Percentiles rank a stretch among this genome's conserved stretches.
These are phyloP conservation scores for Phthorimaea operculella DNA, from an alignment of 1,140 invertebrate genomes.

Conservation along the genomic window DNA sequence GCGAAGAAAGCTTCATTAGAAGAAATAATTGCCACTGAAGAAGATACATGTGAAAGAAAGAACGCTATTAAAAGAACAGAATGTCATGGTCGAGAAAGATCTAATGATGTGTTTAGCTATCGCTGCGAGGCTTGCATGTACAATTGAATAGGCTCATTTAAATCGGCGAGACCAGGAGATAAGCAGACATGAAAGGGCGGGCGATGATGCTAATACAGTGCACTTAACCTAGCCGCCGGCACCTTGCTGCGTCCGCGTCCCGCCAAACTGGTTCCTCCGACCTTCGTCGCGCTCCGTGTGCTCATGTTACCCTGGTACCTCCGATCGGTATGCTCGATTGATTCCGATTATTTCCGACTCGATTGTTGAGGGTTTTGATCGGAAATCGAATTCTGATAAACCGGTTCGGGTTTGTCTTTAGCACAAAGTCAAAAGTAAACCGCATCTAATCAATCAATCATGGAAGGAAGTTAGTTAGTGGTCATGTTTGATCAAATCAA, in stretches of 20 bases:
- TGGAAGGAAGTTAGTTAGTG: too few species aligned
- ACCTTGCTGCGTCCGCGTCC: slow-evolving; percentile 48
- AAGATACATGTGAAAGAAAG: too few species aligned
- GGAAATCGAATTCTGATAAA: slow-evolving; percentile 9
- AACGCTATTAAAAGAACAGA: background rate
- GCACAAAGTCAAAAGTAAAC: too few species aligned
- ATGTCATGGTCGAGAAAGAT: background rate
- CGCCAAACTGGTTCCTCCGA: slow-evolving; percentile 60
- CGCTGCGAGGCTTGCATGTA: background rate
- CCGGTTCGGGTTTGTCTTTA: background rate
- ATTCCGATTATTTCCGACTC: slow-evolving; percentile 23
- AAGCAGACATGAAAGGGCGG: slow-evolving; percentile 60
- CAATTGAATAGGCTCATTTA: slow-evolving; percentile 60
- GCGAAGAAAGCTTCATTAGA: background rate
- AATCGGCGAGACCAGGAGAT: slow-evolving; percentile 51
- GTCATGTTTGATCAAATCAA: too few species aligned
- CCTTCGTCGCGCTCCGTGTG: slow-evolving; percentile 48
- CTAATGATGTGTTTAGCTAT: background rate
- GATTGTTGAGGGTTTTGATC: slow-evolving; percentile 10
- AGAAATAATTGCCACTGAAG: background rate
- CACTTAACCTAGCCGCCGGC: slow-evolving; percentile 60
- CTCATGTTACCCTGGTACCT: slow-evolving; percentile 49
- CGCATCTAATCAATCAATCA: too few species aligned
- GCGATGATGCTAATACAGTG: slow-evolving; percentile 61
- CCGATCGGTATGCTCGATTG: slow-evolving; percentile 47